Evolutionary conservation across 2,888 invertebrate species (phyloP), one percentile per base, ranked within the genome.

Genomic region (Heliconius sara): DNA sequence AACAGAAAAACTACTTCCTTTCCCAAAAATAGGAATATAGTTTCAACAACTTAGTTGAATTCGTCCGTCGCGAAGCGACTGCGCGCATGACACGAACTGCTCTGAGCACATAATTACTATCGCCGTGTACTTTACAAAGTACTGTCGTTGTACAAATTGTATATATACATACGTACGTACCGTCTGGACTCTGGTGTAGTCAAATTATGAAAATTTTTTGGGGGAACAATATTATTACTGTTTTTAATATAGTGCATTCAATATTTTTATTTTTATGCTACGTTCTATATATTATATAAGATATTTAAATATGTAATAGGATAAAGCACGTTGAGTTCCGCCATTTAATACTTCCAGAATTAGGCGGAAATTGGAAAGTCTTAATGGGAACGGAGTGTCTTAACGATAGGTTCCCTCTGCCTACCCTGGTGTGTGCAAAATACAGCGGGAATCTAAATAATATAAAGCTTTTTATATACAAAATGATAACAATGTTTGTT

Each of bases 21-120:
- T 34, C 34, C 34, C 5, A 22, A n/a, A 34, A 67, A 67, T 22
- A 67, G 16, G n/a, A 67, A 22, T 34, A 34, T 34, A 16, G 27
- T n/a, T 43, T 43, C 13, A 10, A 67, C 71, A 34, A 72, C 13
- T 43, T 7, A n/a, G 22, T 70, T 5, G 6, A 43, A n/a, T 25
- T 43, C 39, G 43, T 25, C 68, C 39, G 25, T 6, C 10, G 39
- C 27, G 22, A 25, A 10, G 43, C 27, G 25, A 30, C 47, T 25
- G 47, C 47, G 27, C 47, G 19, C 30, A 30, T 57, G 34, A 57
- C 30, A 72, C 30, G 19, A 71, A 73, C 22, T 60, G 34, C 60
- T 73, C 2, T 39, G n/a, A 73, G 73, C 60, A 73, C 60, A 60
- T 60, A 73, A 72, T 30, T 72, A 72, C 27, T 27, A 52, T 27